Conservation (phyloP, 2,797 vertebrate species). For the Micromesistius poutassou region DNA sequence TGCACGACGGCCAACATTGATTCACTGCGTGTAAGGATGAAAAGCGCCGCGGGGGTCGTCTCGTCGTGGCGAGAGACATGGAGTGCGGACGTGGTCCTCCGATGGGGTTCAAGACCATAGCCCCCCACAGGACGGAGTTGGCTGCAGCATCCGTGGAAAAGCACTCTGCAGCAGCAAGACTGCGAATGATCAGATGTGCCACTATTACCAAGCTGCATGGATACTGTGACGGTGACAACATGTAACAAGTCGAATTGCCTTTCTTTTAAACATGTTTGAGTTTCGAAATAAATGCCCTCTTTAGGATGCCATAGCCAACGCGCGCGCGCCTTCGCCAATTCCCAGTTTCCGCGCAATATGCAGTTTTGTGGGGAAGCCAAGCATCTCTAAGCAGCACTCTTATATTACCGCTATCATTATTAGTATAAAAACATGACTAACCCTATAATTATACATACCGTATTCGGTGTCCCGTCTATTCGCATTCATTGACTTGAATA, state of each 20-base stretch:
- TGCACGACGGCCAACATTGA: conserved; percentile 41
- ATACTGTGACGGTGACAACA: not conserved
- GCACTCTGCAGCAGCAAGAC: conserved; percentile 38
- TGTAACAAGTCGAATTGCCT: not conserved
- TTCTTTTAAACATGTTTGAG: not conserved
- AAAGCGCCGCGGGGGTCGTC: not conserved
- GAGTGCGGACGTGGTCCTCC: conserved; percentile 4
- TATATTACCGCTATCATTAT: not conserved
- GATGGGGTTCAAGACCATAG: not conserved
- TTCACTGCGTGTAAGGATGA: conserved; percentile 26
- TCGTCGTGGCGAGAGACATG: conserved; percentile 31
- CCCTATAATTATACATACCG: not conserved
- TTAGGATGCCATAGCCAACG: not conserved
- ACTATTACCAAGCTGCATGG: not conserved
- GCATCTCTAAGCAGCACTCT: not conserved
- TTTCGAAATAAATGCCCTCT: not conserved
- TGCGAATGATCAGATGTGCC: conserved; percentile 7
- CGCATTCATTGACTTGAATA: not conserved
- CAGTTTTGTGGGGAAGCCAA: not conserved
- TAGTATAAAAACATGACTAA: no score
- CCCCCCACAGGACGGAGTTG: conserved; percentile 12
- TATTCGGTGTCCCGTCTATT: not conserved
- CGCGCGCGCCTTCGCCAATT: not conserved
- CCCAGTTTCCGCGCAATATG: not conserved
- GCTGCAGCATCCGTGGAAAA: conserved; percentile 29